Base-by-base conservation (phyloP, 2,797 vertebrate species). In the Xenopus petersii region DNA sequence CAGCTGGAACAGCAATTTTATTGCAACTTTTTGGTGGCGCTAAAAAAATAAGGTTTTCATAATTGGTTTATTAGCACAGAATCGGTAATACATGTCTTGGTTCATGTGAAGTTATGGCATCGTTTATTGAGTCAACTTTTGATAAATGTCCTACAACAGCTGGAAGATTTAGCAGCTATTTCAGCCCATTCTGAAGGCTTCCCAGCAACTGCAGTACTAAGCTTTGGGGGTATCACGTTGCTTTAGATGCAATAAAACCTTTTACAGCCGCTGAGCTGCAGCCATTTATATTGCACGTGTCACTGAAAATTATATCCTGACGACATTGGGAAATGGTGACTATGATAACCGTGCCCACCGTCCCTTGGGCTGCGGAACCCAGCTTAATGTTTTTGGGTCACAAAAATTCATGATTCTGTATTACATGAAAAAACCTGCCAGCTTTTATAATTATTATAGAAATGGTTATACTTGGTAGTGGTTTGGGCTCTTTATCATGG, bases 201-300 rank as follows among this genome's bases (percentile, higher is more conserved):
- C 7, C 54, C 54, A 17, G 54, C n/a, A 16, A 56, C 16, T 56
- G 54, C 54, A 56, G 54, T 56, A 17, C 54, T 17, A 16, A 17
- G 54, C 54, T 46, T 64, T n/a, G 16, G 36, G 46, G 33, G 15
- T 64, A 64, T 64, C 62, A 17, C 62, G 17, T 64, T 42, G 33
- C 62, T 47, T 47, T 16, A 64, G 15, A 17, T 48, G 65, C 65
- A 67, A 3, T 24, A 66, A 51, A 51, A 51, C 49, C 49, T 51
- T 51, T 12, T 15, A 49, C 48, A 49, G 48, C 54, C 12, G 54
- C 54, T 36, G 33, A 42, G 36, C 36, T 42, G 36, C 8, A 17
- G 54, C 0, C n/a, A 61, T 83, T 79, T 73, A 83, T 73, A 73
- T 86, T 81, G 90, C 90, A 91, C 88, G 88, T 87, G 87, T 84